Evolutionary conservation across 2,888 invertebrate species (phyloP).

Genomic region (Pachliopta kotzebuea): DNA sequence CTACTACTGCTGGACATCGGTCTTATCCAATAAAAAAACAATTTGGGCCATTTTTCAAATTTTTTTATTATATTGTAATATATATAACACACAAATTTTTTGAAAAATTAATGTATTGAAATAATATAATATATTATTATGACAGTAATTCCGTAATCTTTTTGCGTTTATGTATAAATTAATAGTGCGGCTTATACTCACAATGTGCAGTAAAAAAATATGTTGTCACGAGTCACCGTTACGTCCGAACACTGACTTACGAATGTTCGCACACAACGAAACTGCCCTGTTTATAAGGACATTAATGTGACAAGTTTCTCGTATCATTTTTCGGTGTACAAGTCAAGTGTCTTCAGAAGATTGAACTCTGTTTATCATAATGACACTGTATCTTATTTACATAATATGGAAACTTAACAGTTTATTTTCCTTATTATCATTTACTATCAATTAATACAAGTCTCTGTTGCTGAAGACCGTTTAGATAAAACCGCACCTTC

Average conservation of each 20-base stretch:
- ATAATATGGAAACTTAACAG: background rate
- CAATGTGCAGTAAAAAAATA: background rate
- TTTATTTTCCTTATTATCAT: too few species aligned
- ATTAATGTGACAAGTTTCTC: background rate
- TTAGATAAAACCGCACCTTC: too few species aligned
- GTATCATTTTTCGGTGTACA: background rate
- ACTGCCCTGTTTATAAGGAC: background rate
- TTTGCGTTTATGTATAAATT: too few species aligned
- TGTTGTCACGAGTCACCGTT: background rate
- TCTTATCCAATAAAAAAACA: too few species aligned
- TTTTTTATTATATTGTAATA: too few species aligned
- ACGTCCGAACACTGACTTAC: background rate
- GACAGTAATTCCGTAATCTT: background rate
- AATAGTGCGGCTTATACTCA: background rate
- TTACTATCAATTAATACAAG: too few species aligned
- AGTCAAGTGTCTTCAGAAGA: too few species aligned
- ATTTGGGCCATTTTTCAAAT: too few species aligned
- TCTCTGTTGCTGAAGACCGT: too few species aligned
- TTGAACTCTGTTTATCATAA: background rate
- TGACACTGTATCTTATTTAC: background rate
- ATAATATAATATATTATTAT: background rate
- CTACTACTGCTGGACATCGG: too few species aligned
- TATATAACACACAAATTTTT: too few species aligned
- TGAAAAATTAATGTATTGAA: too few species aligned
- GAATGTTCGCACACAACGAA: background rate